Evolutionary conservation across 2,797 vertebrate species (phyloP).

Genomic region (Australoheros facetus): DNA sequence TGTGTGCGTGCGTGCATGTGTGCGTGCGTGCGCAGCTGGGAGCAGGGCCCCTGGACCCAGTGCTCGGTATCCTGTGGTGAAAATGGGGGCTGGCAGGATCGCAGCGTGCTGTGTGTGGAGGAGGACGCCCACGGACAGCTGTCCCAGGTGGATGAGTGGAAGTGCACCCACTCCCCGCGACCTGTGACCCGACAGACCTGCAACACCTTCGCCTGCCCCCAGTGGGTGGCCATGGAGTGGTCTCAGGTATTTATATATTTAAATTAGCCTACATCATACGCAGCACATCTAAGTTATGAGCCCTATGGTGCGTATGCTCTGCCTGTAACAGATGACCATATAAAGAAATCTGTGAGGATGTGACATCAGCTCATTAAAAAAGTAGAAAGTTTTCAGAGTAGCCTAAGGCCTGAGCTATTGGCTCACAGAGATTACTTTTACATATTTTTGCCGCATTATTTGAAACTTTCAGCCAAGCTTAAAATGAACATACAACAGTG

Average conservation of each 20-base stretch:
- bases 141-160: conserved; percentile 92
- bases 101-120: conserved; percentile 90
- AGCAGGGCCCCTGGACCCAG: conserved; percentile 92
- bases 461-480: no score
- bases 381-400: no score
- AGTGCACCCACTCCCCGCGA: conserved; percentile 90
- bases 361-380: no score
- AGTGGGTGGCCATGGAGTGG: conserved; percentile 96
- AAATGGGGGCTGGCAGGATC: conserved; percentile 86
- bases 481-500: no score
- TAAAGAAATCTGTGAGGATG: no score
- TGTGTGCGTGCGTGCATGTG: neutral
- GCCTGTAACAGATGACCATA: no score
- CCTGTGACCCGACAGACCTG: conserved; percentile 87
- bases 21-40: conserved; percentile 82
- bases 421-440: no score
- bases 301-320: no score
- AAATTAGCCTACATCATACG: no score
- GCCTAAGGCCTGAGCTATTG: no score
- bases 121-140: conserved; percentile 89
- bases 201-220: conserved; percentile 89
- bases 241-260: conserved; percentile 80
- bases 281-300: no score
- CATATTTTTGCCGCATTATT: no score
- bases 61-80: conserved; percentile 91